phyloP scores from a whole-genome alignment of 2,113 vertebrate genomes.

The Enhydra lutris region DNA sequence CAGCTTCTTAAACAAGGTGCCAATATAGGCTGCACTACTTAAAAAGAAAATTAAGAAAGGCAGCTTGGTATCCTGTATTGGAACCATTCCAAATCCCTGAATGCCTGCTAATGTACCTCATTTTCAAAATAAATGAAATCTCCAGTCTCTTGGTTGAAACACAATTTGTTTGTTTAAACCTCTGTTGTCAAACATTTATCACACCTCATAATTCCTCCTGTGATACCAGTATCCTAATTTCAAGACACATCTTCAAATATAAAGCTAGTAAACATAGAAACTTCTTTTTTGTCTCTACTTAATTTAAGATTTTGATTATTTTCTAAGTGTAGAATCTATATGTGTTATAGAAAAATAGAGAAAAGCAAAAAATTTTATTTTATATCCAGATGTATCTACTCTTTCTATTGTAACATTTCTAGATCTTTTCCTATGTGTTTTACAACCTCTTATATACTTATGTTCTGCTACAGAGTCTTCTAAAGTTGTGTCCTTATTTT shows the following conservation, averaged over 20 bases:
- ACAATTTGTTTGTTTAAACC: constrained; percentile 2
- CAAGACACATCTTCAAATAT: background rate
- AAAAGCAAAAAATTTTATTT: background rate
- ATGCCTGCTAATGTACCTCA: background rate
- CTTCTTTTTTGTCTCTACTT: background rate
- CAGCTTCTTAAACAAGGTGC: background rate
- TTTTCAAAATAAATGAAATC: constrained; percentile 40
- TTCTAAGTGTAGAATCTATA: background rate
- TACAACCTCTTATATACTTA: background rate
- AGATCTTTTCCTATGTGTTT: background rate
- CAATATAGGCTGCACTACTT: background rate
- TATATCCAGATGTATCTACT: background rate
- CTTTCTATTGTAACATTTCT: background rate
- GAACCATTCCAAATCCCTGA: background rate
- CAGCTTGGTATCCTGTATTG: background rate
- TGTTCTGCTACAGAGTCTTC: background rate
- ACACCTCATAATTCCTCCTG: background rate
- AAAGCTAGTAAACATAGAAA: background rate
- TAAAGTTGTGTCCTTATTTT: background rate
- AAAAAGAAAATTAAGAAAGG: constrained; percentile 3
- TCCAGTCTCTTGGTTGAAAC: background rate
- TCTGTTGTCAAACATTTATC: background rate
- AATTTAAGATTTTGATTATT: background rate
- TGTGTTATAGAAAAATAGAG: background rate
- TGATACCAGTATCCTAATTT: background rate